These are phyloP conservation scores for Myrmecobius fasciatus DNA, from an alignment of 2,113 vertebrate genomes.

Conservation along the genomic window DNA sequence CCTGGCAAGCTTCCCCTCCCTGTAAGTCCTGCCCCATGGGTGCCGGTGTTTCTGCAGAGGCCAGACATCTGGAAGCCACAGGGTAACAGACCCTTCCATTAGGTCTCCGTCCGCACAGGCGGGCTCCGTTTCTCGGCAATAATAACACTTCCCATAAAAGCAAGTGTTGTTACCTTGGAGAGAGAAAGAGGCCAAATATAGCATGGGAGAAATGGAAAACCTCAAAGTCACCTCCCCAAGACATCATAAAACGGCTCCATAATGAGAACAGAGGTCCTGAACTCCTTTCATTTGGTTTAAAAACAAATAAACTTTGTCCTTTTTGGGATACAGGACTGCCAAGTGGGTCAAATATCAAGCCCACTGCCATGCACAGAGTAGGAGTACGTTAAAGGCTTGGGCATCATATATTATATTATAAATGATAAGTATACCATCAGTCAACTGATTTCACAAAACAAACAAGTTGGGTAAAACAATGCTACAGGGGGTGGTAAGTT, in stretches of 20 bases:
- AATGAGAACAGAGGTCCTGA: slow-evolving; percentile 34
- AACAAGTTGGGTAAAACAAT: not conserved
- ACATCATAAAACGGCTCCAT: not conserved
- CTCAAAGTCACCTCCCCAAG: not conserved
- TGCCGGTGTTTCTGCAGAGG: slow-evolving; percentile 98
- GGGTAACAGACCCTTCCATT: slow-evolving; percentile 96
- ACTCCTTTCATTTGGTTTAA: slow-evolving; percentile 10
- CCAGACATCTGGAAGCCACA: slow-evolving; percentile 99
- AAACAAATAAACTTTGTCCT: slow-evolving; percentile 1
- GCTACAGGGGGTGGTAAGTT: not conserved
- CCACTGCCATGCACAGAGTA: not conserved
- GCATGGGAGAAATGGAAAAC: slow-evolving; percentile 13
- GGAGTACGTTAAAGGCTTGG: not conserved
- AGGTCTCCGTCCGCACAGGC: slow-evolving; percentile 94
- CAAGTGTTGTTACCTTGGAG: slow-evolving; percentile 94
- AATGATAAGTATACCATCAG: not conserved
- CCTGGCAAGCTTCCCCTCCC: slow-evolving; percentile 98
- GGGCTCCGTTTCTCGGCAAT: slow-evolving; percentile 97
- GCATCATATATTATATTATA: not conserved
- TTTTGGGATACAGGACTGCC: not conserved
- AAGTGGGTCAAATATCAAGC: not conserved
- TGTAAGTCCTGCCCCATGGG: slow-evolving; percentile 97
- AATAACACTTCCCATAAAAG: slow-evolving; percentile 99
- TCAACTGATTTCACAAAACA: not conserved
- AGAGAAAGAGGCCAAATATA: slow-evolving; percentile 29